These are phyloP conservation scores for Reinhardtius hippoglossoides DNA, from an alignment of 2,113 vertebrate species.

Conservation along the genomic window DNA sequence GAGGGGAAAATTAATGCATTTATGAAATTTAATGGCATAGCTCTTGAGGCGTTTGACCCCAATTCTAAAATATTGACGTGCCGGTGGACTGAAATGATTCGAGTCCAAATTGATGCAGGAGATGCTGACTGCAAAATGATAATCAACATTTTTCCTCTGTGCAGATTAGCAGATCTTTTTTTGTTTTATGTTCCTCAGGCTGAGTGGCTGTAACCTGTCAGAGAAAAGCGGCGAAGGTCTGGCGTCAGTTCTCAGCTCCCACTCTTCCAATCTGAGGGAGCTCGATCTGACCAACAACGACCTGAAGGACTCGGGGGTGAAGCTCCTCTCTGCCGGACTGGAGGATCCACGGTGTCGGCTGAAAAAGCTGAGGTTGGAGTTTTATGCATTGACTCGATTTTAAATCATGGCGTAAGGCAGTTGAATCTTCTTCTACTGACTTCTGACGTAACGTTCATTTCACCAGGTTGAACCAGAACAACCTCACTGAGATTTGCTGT, in stretches of 20 bases:
- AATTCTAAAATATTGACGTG: no score
- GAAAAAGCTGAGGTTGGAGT: neutral
- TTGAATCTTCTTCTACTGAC: no score
- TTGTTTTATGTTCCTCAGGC: neutral
- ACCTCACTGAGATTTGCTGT: neutral
- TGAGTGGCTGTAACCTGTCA: slow-evolving; percentile 25
- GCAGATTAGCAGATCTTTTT: neutral
- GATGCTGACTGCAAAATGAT: no score
- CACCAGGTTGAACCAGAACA: neutral
- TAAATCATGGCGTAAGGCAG: no score
- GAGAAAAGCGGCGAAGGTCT: slow-evolving; percentile 11
- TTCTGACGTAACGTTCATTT: neutral
- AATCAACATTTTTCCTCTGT: neutral
- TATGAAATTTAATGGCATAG: no score
- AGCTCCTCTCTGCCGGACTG: neutral
- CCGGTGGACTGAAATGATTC: no score
- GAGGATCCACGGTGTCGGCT: neutral
- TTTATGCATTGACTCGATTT: no score
- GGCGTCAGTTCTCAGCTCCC: slow-evolving; percentile 6
- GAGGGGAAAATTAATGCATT: no score
- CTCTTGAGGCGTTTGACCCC: no score
- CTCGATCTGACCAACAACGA: slow-evolving; percentile 11
- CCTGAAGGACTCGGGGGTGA: slow-evolving; percentile 9
- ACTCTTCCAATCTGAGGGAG: neutral
- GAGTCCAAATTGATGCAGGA: no score